Evolutionary conservation across 2,797 vertebrate genomes (phyloP).

Genomic region (Numenius phaeopus): DNA sequence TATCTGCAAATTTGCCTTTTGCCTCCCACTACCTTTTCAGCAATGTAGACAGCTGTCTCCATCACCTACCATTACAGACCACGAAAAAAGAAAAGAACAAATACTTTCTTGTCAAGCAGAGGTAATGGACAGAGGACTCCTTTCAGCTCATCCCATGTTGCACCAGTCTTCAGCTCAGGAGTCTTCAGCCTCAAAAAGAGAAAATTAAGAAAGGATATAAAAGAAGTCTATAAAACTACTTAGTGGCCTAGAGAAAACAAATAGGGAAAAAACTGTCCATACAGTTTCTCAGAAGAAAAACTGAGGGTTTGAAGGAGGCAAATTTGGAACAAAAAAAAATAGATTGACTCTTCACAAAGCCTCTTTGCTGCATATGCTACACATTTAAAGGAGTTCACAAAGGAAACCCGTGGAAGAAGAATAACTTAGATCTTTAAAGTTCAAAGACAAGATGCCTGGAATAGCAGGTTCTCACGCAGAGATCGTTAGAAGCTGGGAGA

Average conservation of each 20-base stretch:
- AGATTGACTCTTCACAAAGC: background rate
- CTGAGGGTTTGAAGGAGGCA: background rate
- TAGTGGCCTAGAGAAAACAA: background rate
- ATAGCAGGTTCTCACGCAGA: background rate
- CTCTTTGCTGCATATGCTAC: background rate
- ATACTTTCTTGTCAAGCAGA: background rate
- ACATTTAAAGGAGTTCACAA: background rate
- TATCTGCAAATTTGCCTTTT: background rate
- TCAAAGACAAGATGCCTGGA: background rate
- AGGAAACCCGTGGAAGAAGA: background rate
- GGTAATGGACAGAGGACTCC: background rate
- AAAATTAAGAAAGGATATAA: background rate
- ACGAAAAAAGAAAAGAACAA: background rate
- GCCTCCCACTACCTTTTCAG: background rate
- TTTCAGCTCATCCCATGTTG: background rate
- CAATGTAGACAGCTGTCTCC: background rate
- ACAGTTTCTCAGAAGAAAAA: background rate
- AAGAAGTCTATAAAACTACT: background rate
- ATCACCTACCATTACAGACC: background rate
- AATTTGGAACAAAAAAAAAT: background rate
- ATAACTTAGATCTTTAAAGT: background rate
- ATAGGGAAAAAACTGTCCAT: background rate
- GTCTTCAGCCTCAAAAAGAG: background rate
- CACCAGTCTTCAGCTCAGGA: background rate
- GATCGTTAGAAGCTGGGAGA: background rate